Conservation (phyloP, 2,888 invertebrate genomes). For the Cacoxenus indagator region DNA sequence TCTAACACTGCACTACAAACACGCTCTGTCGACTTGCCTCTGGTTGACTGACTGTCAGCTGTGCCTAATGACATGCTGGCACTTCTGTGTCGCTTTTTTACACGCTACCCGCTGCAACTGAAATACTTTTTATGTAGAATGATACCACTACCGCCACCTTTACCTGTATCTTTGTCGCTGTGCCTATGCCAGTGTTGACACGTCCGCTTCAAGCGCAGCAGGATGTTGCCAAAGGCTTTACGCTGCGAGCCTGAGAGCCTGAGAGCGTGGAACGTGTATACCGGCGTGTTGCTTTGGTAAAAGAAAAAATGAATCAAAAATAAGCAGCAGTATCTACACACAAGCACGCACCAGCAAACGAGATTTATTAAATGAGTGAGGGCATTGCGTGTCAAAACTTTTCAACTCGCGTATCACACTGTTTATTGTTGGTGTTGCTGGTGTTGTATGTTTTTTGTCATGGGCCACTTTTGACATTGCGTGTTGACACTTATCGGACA, state of each 20-base stretch:
- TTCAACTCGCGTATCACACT: neutral
- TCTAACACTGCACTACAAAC: neutral
- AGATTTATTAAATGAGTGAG: constrained; percentile 18
- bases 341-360: neutral
- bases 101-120: neutral
- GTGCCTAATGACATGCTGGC: constrained; percentile 12
- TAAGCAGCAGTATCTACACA: too few species aligned
- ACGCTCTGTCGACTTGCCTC: neutral
- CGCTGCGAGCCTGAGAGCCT: too few species aligned
- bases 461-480: constrained; percentile 40
- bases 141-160: neutral
- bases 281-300: neutral
- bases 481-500: constrained; percentile 46
- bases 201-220: neutral
- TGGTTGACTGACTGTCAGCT: constrained; percentile 12
- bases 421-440: too few species aligned
- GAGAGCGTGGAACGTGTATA: too few species aligned
- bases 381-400: constrained; percentile 20
- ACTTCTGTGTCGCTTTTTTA: neutral
- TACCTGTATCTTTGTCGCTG: neutral
- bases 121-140: neutral
- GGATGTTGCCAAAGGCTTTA: neutral
- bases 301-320: too few species aligned
- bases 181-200: neutral
- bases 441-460: too few species aligned